Conservation (phyloP, 1,140 invertebrate species). For the Sinonovacula constricta region DNA sequence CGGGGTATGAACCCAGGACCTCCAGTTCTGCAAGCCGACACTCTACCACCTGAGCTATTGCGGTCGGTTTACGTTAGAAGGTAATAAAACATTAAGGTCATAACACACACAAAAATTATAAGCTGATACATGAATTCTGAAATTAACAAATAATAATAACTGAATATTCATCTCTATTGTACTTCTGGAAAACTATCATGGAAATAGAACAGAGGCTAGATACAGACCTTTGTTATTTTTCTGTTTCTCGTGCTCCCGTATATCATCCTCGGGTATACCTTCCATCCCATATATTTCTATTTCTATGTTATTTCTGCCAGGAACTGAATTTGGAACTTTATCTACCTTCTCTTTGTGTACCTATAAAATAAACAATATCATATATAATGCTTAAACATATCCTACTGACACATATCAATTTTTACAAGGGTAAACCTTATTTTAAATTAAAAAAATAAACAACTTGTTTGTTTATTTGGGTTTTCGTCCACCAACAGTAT, state of each 20-base stretch:
- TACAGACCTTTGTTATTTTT: slow-evolving; percentile 80
- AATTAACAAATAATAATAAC: background rate
- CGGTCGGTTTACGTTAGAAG: background rate
- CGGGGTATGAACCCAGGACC: too few relatives aligned
- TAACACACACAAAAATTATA: background rate
- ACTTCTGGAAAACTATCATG: too few relatives aligned
- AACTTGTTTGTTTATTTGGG: too few relatives aligned
- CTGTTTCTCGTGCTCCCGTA: slow-evolving; percentile 95
- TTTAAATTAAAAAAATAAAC: too few relatives aligned
- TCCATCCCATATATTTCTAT: slow-evolving; percentile 99
- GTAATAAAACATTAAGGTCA: background rate
- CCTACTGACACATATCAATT: too few relatives aligned
- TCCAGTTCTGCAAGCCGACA: too few relatives aligned
- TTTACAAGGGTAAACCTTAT: too few relatives aligned
- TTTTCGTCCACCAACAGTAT: too few relatives aligned
- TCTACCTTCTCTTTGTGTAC: slow-evolving; percentile 99
- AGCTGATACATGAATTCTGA: background rate
- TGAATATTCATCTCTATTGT: background rate
- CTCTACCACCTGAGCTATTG: too few relatives aligned
- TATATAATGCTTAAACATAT: too few relatives aligned
- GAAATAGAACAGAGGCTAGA: background rate
- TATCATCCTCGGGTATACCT: slow-evolving; percentile 97
- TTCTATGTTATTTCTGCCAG: slow-evolving; percentile 98
- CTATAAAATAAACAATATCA: too few relatives aligned
- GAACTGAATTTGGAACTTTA: slow-evolving; percentile 99